These are phyloP conservation scores for Sphaerophoria taeniata DNA, from an alignment of 2,888 invertebrate genomes.

Conservation along the genomic window DNA sequence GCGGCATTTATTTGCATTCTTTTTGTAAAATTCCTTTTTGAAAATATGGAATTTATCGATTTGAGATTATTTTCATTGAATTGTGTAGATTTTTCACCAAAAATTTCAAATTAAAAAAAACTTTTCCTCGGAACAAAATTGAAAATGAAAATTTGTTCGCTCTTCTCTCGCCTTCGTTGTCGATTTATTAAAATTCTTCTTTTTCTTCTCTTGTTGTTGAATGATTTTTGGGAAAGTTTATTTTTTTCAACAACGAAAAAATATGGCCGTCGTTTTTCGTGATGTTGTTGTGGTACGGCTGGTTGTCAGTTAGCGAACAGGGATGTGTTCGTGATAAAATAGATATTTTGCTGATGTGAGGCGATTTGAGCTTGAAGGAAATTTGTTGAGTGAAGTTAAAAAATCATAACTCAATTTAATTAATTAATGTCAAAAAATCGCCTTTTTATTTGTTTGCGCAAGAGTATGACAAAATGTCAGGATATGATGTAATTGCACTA, in stretches of 20 bases:
- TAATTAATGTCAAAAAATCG: too few species aligned
- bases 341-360: background rate
- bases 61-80: conserved; percentile 29
- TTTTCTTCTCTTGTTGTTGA: conserved; percentile 59
- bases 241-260: conserved; percentile 60
- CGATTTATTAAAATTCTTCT: conserved; percentile 36
- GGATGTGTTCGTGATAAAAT: conserved; percentile 15
- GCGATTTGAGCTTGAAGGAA: too few species aligned
- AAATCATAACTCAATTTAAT: too few species aligned
- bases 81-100: conserved; percentile 25
- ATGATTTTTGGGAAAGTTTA: conserved; percentile 43
- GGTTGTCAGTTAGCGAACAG: background rate
- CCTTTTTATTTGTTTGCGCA: too few species aligned
- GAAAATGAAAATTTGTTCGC: conserved; percentile 49
- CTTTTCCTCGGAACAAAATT: conserved; percentile 52
- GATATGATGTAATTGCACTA: too few species aligned
- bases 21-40: conserved; percentile 45
- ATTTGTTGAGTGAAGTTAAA: background rate
- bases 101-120: conserved; percentile 22
- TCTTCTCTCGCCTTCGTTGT: conserved; percentile 60
- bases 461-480: too few species aligned
- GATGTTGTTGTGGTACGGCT: conserved; percentile 19
- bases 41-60: conserved; percentile 33
- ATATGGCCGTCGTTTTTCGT: conserved; percentile 10
- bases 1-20: conserved; percentile 73